Base-by-base conservation (phyloP, 2,797 vertebrate species). In the Eulemur rubriventer region DNA sequence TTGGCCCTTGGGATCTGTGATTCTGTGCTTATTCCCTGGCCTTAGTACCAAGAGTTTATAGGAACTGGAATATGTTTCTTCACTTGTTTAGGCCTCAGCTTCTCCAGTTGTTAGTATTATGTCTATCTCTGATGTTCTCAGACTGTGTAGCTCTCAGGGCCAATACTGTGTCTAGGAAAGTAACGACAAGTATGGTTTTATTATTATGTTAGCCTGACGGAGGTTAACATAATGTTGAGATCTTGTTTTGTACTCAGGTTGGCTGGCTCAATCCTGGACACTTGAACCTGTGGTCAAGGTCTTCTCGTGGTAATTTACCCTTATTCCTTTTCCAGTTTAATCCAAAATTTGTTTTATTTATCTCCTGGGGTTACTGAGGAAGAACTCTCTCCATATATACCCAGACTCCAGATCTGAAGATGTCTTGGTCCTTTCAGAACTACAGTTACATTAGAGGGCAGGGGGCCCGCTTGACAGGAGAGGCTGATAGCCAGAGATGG, bases 221-320 rank as follows among this genome's bases (percentile, higher is more conserved):
- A 89, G 43, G 67, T 95, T 79, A 96, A 59, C n/a, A 69, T 41
- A 82, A 84, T 95, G 46, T 73, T 94, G 92, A 86, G 59, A 75
- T 83, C 48, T 73, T 50, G 18, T 78, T 96, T 81, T 20, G 28
- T 28, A 14, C 26, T 65, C 28, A 82, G 50, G 10, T 79, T 95
- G 81, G 17, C 48, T 59, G 28, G 10, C 18, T 94, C 46, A 50
- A 18, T 79, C 52, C 41, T 30, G 8, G 57, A 92, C 95, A 91
- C 41, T 59, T 55, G 52, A 96, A 48, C 24, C 46, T 81, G 2
- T 26, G 43, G 61, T 83, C 86, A 82, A 87, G 35, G 6, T 69
- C 52, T 80, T 65, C 35, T 89, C 12, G 59, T 70, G 7, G 8
- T 84, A 38, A 75, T 88, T 92, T 82, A 24, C 38, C 55, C 13